Evolutionary conservation across 2,113 vertebrate genomes (phyloP), one percentile per base, ranked within the genome.

Genomic region (Corythornis madagascariensis): DNA sequence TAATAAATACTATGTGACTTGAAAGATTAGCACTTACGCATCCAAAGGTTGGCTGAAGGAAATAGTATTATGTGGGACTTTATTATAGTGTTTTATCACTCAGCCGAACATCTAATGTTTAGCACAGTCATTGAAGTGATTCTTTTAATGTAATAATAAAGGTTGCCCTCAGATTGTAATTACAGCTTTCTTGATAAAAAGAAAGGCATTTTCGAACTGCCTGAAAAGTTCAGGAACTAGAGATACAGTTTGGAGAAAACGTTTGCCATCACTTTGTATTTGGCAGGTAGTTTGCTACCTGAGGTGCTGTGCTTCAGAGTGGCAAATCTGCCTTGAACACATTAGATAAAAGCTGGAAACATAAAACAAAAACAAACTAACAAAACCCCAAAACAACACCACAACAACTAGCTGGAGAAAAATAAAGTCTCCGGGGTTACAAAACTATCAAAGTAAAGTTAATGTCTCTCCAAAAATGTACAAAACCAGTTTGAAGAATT

Each of bases 41-140:
- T 69, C 66, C 4, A 3, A 88, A 75, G 47, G 43, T 73, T 95
- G 45, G 33, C 76, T 90, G 90, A 92, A 94, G 70, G 83, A 73
- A 70, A 86, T 13, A 83, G 81, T 95, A 87, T 86, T 79, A 63
- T 63, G 79, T 67, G 69, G 61, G 70, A 42, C 35, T 93, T 95
- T 91, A 97, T 96, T 97, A 95, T 78, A 96, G 96, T 96, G 76
- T 92, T 97, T 97, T 86, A 76, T 90, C 93, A 91, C 66, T 95
- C 94, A 81, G 66, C 13, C 0, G 28, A 91, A 91, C 88, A 94
- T 92, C 87, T 66, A 42, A 84, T 91, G 83, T 90, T 96, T 92
- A 91, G 83, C 80, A 47, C 87, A 66, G 94, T 47, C 88, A 79
- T 11, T 84, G 82, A 31, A 93, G 83, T 84, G 64, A 90, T 92